A percentile compares a stretch with the other conserved stretches of the same genome.
phyloP scores from a whole-genome alignment of 2,113 vertebrate species.

The Cynoglossus semilaevis region DNA sequence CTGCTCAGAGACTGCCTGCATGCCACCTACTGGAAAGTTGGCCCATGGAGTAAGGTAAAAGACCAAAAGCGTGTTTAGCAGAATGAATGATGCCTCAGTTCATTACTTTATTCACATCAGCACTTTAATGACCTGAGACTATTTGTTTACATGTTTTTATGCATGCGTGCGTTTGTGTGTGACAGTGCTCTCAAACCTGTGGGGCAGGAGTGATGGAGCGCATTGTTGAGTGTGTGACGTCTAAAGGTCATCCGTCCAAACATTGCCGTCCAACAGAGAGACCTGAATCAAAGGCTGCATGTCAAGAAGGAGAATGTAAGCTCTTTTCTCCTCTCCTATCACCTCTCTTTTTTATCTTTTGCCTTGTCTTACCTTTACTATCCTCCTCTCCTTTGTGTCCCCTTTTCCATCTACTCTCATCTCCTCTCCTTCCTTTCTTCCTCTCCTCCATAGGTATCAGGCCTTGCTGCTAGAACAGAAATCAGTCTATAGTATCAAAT shows the following conservation, averaged over 20 bases:
- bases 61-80: slow-evolving; percentile 8
- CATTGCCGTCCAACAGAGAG: slow-evolving; percentile 81
- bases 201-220: slow-evolving; percentile 85
- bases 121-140: not conserved
- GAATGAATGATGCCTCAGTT: slow-evolving; percentile 10
- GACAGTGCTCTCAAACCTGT: slow-evolving; percentile 89
- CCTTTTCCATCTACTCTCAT: not conserved
- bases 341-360: not conserved
- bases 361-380: not conserved
- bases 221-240: slow-evolving; percentile 79
- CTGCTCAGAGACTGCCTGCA: slow-evolving; percentile 76
- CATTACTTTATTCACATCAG: slow-evolving; percentile 18
- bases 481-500: slow-evolving; percentile 44
- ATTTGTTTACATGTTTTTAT: slow-evolving; percentile 12
- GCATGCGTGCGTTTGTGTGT: slow-evolving; percentile 12
- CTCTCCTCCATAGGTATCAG: not conserved
- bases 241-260: slow-evolving; percentile 77
- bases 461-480: slow-evolving; percentile 15
- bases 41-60: slow-evolving; percentile 82
- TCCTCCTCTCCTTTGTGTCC: not conserved
- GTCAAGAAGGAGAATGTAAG: slow-evolving; percentile 85
- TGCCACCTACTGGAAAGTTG: slow-evolving; percentile 82
- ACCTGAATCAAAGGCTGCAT: slow-evolving; percentile 81
- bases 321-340: not conserved
- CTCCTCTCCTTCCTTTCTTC: not conserved